Evolutionary conservation across 2,888 invertebrate genomes (phyloP), one percentile per base, ranked within the genome.

Genomic region (Margaritifera margaritifera): DNA sequence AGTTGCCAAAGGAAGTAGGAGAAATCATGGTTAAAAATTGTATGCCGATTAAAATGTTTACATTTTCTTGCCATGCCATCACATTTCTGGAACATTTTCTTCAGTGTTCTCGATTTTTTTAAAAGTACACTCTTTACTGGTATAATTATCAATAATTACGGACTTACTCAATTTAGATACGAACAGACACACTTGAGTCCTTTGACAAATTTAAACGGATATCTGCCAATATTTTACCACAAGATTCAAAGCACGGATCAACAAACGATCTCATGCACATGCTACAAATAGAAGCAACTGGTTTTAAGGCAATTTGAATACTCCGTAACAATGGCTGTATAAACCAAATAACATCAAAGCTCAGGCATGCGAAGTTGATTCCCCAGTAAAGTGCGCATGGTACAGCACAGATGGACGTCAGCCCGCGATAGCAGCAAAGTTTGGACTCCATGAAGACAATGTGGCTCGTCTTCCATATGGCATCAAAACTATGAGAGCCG

Each of bases 341-440:
- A 51, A 70, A 74, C 83, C 83, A 83, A 25, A 83, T 78, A 62
- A 75, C 72, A 22, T 71, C 92, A 86, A 94, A 94, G 6, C 94
- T 92, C 19, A 94, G 90, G 80, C 75, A 77, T 4, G 83, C 81
- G 55, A 83, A 83, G 56, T 80, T 66, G 62, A 79, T 66, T 18
- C 83, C 94, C 55, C 94, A 91, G 76, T 92, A 90, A 72, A 94
- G 90, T 0, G 94, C 93, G 66, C 93, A 91, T 22, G 94, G 91
- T 6, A 94, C 93, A 0, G 93, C 94, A 11, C 93, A 90, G 27
- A 94, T 80, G 62, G 94, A 92, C 1, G 93, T 92, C 56, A 94
- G 91, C 62, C 93, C 88, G 6, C 92, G 92, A 90, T 94, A 94
- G 88, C 94, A 94, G 87, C 94, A 92, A 75, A 92, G 90, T 60